phyloP scores from a whole-genome alignment of 1,140 invertebrate species.

The Trachymyrmex cornetzi region DNA sequence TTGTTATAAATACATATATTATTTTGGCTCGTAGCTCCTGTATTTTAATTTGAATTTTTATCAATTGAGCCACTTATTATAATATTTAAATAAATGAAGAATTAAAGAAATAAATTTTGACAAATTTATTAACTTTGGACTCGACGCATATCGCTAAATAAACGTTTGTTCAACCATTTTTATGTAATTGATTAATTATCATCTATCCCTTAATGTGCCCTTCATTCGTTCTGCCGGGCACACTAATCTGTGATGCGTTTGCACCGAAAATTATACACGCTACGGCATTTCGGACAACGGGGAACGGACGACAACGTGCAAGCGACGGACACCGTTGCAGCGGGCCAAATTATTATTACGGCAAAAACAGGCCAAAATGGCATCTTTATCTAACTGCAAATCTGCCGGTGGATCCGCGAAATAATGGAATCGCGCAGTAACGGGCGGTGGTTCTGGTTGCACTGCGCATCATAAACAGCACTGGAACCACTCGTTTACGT shows the following conservation, averaged over 20 bases:
- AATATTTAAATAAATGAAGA: neutral
- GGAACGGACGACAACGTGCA: constrained; percentile 10
- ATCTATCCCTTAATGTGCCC: constrained; percentile 11
- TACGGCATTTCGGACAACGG: constrained; percentile 28
- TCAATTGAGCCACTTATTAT: no score
- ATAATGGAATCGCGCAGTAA: constrained; percentile 64
- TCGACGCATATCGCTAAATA: neutral
- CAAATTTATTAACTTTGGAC: neutral
- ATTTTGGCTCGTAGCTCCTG: no score
- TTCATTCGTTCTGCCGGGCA: constrained; percentile 34
- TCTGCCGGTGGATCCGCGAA: constrained; percentile 67
- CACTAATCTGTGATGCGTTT: constrained; percentile 28
- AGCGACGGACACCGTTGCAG: constrained; percentile 58
- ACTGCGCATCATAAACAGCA: neutral
- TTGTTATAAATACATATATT: no score
- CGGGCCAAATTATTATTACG: constrained; percentile 82
- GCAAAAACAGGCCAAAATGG: constrained; percentile 79
- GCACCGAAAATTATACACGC: constrained; percentile 53
- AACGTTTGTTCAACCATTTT: constrained; percentile 1
- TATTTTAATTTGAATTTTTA: no score
- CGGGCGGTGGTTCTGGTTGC: neutral
- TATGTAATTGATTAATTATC: constrained; percentile 38
- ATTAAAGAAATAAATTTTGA: no score
- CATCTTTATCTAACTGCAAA: constrained; percentile 74
- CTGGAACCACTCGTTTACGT: constrained; percentile 18